These are phyloP conservation scores for Nylanderia fulva DNA, from an alignment of 1,140 invertebrate genomes.

Conservation along the genomic window DNA sequence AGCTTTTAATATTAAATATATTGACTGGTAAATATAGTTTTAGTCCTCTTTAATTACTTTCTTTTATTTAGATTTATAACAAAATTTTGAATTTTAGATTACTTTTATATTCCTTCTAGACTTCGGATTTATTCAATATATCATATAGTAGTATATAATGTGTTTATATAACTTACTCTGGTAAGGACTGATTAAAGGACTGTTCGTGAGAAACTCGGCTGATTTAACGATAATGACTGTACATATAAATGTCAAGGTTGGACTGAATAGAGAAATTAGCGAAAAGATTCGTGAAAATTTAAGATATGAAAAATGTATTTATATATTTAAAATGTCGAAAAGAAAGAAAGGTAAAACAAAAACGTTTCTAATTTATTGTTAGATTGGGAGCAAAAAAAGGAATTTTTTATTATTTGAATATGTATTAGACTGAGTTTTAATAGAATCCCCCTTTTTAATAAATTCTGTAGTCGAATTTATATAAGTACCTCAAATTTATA, in stretches of 20 bases:
- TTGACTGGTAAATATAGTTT: not conserved
- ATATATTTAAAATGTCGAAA: slow-evolving; percentile 11
- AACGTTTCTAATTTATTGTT: slow-evolving; percentile 1
- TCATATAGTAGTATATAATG: not conserved
- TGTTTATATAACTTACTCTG: slow-evolving; percentile 36
- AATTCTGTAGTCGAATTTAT: not conserved
- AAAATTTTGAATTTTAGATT: not conserved
- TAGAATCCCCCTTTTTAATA: not conserved
- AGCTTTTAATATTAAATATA: not conserved
- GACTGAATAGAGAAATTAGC: slow-evolving; percentile 46
- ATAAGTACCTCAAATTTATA: not conserved
- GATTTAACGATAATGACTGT: slow-evolving; percentile 39
- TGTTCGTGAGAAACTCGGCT: not conserved
- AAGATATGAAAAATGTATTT: not conserved
- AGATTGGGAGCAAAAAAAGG: not conserved
- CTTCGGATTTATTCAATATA: not conserved
- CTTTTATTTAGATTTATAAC: not conserved
- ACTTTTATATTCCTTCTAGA: too few relatives aligned
- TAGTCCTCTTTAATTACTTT: not conserved
- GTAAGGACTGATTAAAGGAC: slow-evolving; percentile 8
- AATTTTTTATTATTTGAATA: slow-evolving; percentile 11
- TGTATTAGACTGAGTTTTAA: not conserved
- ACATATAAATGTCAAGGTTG: slow-evolving; percentile 51
- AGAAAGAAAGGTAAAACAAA: not conserved
- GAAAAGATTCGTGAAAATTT: not conserved